phyloP scores from a whole-genome alignment of 2,113 vertebrate species.

The Laticauda colubrina region DNA sequence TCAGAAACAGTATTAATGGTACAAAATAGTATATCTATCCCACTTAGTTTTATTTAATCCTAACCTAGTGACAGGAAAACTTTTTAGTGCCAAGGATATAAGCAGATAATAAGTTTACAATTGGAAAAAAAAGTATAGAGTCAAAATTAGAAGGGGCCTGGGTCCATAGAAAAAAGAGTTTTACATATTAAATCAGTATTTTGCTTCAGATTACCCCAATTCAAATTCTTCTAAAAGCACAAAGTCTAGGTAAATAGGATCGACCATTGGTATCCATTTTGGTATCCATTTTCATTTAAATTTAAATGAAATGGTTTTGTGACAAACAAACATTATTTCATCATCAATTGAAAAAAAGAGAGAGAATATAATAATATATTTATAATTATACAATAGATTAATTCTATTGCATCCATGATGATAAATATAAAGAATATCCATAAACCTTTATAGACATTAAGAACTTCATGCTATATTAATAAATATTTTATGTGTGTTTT shows the following conservation, averaged over 20 bases:
- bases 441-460: not conserved
- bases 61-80: not conserved
- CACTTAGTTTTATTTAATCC: not conserved
- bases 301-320: not conserved
- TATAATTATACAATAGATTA: not conserved
- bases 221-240: not conserved
- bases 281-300: not conserved
- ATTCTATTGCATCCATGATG: not conserved
- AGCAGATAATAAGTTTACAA: not conserved
- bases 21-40: not conserved
- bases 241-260: not conserved
- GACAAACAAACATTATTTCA: not conserved
- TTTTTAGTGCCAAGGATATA: not conserved
- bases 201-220: not conserved
- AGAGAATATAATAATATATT: not conserved
- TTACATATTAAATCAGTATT: not conserved
- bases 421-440: not conserved
- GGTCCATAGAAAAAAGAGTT: not conserved
- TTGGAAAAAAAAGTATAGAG: not conserved
- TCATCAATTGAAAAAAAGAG: not conserved
- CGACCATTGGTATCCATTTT: not conserved
- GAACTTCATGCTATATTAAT: not conserved
- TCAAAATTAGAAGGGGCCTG: not conserved
- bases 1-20: not conserved
- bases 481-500: not conserved